Evolutionary conservation across 2,113 vertebrate species (phyloP), one percentile per base, ranked within the genome.

Genomic region (Protobothrops mucrosquamatus): DNA sequence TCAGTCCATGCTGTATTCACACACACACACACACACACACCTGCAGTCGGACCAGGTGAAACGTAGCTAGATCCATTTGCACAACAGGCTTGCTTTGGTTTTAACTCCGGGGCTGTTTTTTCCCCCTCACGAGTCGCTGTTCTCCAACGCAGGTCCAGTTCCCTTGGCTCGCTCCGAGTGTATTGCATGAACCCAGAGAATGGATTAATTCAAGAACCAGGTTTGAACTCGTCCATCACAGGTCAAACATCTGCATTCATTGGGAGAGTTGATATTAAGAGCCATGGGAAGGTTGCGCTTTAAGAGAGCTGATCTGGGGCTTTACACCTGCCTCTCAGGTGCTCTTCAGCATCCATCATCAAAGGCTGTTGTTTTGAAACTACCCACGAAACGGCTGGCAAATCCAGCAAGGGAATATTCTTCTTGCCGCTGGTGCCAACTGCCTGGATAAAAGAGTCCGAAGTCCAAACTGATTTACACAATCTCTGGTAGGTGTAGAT

Each of bases 401-500:
- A 86, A 87, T 51, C 12, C 48, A 26, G 9, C 24, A 29, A 23
- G 46, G 46, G 24, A 87, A 87, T 46, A 43, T 51, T 87, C 51
- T 87, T 51, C 85, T 24, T 26, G 9, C 12, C 4, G 29, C 46
- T 51, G 46, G 24, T 87, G 85, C 85, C 46, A 87, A 26, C 85
- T 6, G 10, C 24, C 85, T 51, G 48, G 43, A 86, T 46, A 51
- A 11, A 86, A 4, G 85, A 86, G 43, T 43, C n/a, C 24, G 1
- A 86, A 48, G 43, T 86, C 85, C 85, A 12, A 86, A 86, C 23
- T 3, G 3, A 23, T 86, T 86, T 24, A 51, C 4, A 48, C 9
- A 26, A 26, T 12, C 46, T 51, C 43, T 26, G 1, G 6, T 0
- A 24, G 12, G 1, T 10, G 4, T 4, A 4, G 43, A 0, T 1